Percentiles rank a stretch among this genome's conserved stretches.
Evolutionary conservation across 2,888 invertebrate species (phyloP).

Genomic region (Corythucha ciliata): DNA sequence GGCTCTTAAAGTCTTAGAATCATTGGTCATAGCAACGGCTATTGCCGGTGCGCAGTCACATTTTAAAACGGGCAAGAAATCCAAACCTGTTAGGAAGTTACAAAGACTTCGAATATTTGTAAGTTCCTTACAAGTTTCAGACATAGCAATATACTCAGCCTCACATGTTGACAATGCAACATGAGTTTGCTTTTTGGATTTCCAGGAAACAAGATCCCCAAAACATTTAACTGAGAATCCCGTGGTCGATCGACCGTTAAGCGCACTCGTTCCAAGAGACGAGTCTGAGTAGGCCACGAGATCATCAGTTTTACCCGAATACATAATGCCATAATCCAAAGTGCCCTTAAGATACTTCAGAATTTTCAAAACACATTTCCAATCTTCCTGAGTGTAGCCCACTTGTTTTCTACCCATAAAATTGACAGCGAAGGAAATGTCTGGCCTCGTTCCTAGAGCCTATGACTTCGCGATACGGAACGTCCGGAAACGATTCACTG

Average conservation of each 20-base stretch:
- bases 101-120: not conserved
- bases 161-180: constrained; percentile 7
- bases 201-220: constrained; percentile 8
- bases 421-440: constrained; percentile 9
- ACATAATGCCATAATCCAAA: not conserved
- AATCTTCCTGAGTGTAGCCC: not conserved
- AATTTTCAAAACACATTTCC: not conserved
- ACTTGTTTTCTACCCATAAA: not conserved
- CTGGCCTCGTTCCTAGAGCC: constrained; percentile 2
- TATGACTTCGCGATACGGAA: constrained; percentile 4
- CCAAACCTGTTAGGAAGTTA: not conserved
- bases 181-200: constrained; percentile 2
- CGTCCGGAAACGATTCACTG: constrained; percentile 1
- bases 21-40: constrained; percentile 13
- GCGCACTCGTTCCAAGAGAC: constrained; percentile 2
- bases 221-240: not conserved
- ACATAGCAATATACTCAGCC: constrained; percentile 13
- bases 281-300: constrained; percentile 1
- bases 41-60: constrained; percentile 10
- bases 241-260: constrained; percentile 1
- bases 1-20: too few relatives aligned
- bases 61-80: constrained; percentile 4
- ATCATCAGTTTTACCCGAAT: not conserved
- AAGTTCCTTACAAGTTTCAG: constrained; percentile 9
- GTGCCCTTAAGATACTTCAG: constrained; percentile 3